Base-by-base conservation (phyloP, 2,797 vertebrate genomes). In the Gorsachius magnificus region DNA sequence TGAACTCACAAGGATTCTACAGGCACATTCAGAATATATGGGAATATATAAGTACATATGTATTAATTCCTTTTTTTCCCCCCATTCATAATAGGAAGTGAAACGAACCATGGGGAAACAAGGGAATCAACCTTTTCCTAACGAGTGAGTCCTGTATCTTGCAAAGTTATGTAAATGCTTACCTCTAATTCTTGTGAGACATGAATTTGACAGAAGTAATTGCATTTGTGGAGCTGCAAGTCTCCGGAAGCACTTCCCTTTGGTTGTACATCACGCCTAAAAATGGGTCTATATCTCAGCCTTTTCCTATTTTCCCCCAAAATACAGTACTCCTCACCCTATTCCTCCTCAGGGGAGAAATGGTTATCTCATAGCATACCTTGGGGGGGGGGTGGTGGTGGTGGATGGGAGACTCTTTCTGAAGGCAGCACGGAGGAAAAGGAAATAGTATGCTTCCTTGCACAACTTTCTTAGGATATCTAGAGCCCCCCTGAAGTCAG, bases 51-150 rank as follows among this genome's bases (percentile, higher is more conserved):
- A n/a, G 5, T 65, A 36, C 0, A 0, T 57, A 43, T 29, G 3
- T 46, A 69, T 76, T 31, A 41, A 78, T 68, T 76, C 0, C 1
- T 25, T 58, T 41, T 38, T 58, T 20, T 9, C 0, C 0, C 1
- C n/a, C 6, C 15, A 15, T 64, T 90, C 25, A 58, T 78, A 48
- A 65, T 8, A 63, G 45, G 24, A 77, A 58, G 25, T 11, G 35
- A 84, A 82, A 58, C 6, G 65, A 87, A 10, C 3, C 13, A 0
- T 29, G 14, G 11, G 66, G 21, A 90, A 10, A 69, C n/a, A 89
- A 85, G 9, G 6, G 6, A 72, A 66, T n/a, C 17, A 9, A n/a
- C 63, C 16, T 71, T 57, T 87, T 72, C 51, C 6, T 26, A 68
- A 29, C 9, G 41, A 50, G 26, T 10, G 26, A 5, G 12, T 35